Evolutionary conservation across 2,888 invertebrate genomes (phyloP).

Genomic region (Apotomis capreana): DNA sequence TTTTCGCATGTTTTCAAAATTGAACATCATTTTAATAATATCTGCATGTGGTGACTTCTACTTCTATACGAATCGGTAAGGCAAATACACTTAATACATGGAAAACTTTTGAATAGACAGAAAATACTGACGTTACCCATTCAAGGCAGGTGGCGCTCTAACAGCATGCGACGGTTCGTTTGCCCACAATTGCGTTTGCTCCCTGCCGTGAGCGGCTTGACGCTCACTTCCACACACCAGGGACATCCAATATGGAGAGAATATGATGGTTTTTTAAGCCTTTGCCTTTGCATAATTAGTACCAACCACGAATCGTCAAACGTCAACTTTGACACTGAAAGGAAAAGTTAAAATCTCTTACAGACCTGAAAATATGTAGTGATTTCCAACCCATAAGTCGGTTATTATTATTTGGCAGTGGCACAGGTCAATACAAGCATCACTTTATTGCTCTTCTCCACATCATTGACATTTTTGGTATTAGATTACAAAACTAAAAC

Average conservation of each 20-base stretch:
- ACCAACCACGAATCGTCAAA: background rate
- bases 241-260: slow-evolving; percentile 47
- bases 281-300: background rate
- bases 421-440: too few relatives aligned
- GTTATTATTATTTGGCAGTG: too few relatives aligned
- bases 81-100: slow-evolving; percentile 7
- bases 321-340: too few relatives aligned
- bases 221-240: slow-evolving; percentile 47
- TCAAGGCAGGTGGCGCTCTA: slow-evolving; percentile 69
- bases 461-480: too few relatives aligned
- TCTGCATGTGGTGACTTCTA: background rate
- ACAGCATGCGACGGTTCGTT: slow-evolving; percentile 74
- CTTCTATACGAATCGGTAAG: slow-evolving; percentile 1
- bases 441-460: too few relatives aligned
- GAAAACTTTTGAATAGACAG: slow-evolving; percentile 28
- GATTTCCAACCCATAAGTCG: too few relatives aligned
- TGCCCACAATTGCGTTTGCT: slow-evolving; percentile 75
- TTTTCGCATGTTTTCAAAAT: too few relatives aligned
- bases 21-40: too few relatives aligned
- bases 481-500: too few relatives aligned
- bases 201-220: slow-evolving; percentile 53
- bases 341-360: too few relatives aligned
- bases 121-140: slow-evolving; percentile 45
- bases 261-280: background rate
- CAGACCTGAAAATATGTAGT: too few relatives aligned